A percentile compares a stretch with the other conserved stretches of the same genome.
Evolutionary conservation across 2,888 invertebrate genomes (phyloP).

Genomic region (Stenodera caucasica): DNA sequence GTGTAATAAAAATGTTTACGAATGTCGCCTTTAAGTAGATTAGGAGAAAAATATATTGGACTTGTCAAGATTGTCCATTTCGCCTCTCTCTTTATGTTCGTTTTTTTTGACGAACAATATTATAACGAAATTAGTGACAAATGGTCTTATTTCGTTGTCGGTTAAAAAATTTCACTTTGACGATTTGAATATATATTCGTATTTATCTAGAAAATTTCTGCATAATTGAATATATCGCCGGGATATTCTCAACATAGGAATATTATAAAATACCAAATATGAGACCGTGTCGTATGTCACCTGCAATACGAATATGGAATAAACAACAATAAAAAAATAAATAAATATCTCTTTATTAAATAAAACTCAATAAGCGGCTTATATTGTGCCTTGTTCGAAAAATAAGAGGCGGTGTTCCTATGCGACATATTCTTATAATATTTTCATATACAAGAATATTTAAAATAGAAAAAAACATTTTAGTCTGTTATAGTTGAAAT

Average conservation of each 20-base stretch:
- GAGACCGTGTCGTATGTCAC: constrained; percentile 12
- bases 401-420: constrained; percentile 16
- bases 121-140: not conserved
- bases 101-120: not conserved
- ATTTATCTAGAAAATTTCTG: constrained; percentile 3
- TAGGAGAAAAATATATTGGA: not conserved
- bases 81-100: not conserved
- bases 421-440: constrained; percentile 16
- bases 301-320: constrained; percentile 14
- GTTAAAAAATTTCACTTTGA: not conserved
- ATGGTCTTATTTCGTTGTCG: not conserved
- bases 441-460: no score
- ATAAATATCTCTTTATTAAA: constrained; percentile 24
- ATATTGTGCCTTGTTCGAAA: constrained; percentile 16
- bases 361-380: constrained; percentile 24
- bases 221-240: constrained; percentile 14
- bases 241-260: constrained; percentile 13
- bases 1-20: not conserved
- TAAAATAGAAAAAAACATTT: no score
- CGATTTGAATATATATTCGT: constrained; percentile 9
- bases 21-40: not conserved
- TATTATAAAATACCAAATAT: constrained; percentile 16
- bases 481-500: no score
- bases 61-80: not conserved
- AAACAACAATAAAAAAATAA: not conserved